These are phyloP conservation scores for Poeciliopsis retropinna DNA, from an alignment of 2,113 vertebrate genomes.

Conservation along the genomic window DNA sequence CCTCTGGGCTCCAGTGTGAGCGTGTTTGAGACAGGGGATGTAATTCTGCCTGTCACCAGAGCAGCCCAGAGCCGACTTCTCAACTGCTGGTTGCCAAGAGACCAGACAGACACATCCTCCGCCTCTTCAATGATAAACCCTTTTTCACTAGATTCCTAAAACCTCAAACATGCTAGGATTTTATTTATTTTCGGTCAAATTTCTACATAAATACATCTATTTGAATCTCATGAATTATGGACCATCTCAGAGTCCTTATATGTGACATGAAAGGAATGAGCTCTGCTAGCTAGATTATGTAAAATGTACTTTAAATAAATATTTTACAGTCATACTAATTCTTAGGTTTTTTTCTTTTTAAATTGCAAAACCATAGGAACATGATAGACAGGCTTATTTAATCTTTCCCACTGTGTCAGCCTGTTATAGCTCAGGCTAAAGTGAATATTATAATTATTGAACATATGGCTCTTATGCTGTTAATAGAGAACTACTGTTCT, in stretches of 20 bases:
- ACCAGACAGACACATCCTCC: constrained; percentile 70
- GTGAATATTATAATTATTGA: neutral
- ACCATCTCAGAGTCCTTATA: too few relatives aligned
- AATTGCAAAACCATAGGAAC: neutral
- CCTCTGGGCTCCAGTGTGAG: constrained; percentile 1
- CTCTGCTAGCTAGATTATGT: too few relatives aligned
- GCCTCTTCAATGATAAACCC: constrained; percentile 43
- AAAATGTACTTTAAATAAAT: too few relatives aligned
- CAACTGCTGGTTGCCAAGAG: constrained; percentile 71
- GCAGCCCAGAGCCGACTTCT: constrained; percentile 52
- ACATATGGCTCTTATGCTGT: neutral
- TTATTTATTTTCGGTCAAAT: constrained; percentile 12
- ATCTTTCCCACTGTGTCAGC: neutral
- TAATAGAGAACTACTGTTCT: neutral
- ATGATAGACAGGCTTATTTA: neutral
- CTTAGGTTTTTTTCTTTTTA: neutral
- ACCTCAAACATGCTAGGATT: constrained; percentile 7
- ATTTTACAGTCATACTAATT: neutral
- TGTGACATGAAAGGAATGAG: too few relatives aligned
- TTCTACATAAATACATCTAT: neutral
- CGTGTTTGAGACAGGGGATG: constrained; percentile 51
- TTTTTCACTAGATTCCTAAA: constrained; percentile 35
- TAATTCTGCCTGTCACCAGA: constrained; percentile 67
- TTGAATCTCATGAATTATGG: neutral
- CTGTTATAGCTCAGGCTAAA: too few relatives aligned